Evolutionary conservation across 1,140 invertebrate species (phyloP).

Genomic region (honey bee (Apis mellifera)): Amel_HAv3.1 CM009931.2:6836001-6836500

Average conservation of each 20-base stretch:
- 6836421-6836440: constrained; percentile 58
- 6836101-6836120: background rate
- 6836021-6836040: background rate
- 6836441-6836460: constrained; percentile 60
- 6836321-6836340: constrained; percentile 17
- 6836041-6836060: too few relatives aligned
- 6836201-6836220: constrained; percentile 11
- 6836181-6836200: background rate
- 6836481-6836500: constrained; percentile 60
- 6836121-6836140: background rate
- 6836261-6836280: constrained; percentile 17
- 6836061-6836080: background rate
- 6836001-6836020: background rate
- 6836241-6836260: background rate
- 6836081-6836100: background rate
- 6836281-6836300: constrained; percentile 8
- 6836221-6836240: constrained; percentile 2
- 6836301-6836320: constrained; percentile 26
- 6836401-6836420: background rate
- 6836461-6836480: constrained; percentile 66
- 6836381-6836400: constrained; percentile 54
- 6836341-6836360: background rate
- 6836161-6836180: background rate
- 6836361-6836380: background rate
- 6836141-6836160: background rate